Evolutionary conservation across 2,113 vertebrate genomes (phyloP).

Genomic region (Etheostoma cragini): DNA sequence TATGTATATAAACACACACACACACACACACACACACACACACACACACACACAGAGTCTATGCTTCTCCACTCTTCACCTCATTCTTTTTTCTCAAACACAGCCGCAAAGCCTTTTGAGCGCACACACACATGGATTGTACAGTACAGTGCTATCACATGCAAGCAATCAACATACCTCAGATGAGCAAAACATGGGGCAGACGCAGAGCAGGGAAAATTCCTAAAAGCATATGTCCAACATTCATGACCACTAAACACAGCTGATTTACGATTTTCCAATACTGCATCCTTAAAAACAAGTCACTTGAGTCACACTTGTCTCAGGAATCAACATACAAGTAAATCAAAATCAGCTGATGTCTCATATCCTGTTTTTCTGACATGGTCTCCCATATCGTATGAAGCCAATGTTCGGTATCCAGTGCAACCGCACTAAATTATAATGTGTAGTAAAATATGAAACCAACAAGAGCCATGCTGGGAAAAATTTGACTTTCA

Average conservation of each 20-base stretch:
- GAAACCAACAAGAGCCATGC: conserved; percentile 5
- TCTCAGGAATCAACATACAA: conserved; percentile 38
- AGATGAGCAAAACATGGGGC: conserved; percentile 53
- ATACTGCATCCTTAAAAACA: conserved; percentile 47
- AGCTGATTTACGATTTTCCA: conserved; percentile 53
- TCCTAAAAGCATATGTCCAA: conserved; percentile 38
- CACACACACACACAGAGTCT: neutral
- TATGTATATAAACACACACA: neutral
- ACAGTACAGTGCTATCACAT: conserved; percentile 37
- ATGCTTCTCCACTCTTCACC: conserved; percentile 2
- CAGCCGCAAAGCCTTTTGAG: conserved; percentile 24
- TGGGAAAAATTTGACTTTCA: neutral
- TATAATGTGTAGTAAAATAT: conserved; percentile 5
- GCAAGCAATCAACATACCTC: conserved; percentile 61
- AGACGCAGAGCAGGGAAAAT: conserved; percentile 51
- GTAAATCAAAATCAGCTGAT: conserved; percentile 38
- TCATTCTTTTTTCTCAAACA: conserved; percentile 14
- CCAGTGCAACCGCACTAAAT: conserved; percentile 1
- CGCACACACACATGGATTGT: conserved; percentile 20
- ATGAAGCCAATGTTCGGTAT: conserved; percentile 10
- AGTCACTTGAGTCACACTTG: conserved; percentile 21
- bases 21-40: conserved; percentile 9
- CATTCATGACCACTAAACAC: conserved; percentile 35
- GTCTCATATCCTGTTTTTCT: conserved; percentile 37
- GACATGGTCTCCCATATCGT: neutral